Evolutionary conservation across 2,797 vertebrate genomes (phyloP), one percentile per base, ranked within the genome.

Genomic region (Periophthalmus magnuspinnatus): DNA sequence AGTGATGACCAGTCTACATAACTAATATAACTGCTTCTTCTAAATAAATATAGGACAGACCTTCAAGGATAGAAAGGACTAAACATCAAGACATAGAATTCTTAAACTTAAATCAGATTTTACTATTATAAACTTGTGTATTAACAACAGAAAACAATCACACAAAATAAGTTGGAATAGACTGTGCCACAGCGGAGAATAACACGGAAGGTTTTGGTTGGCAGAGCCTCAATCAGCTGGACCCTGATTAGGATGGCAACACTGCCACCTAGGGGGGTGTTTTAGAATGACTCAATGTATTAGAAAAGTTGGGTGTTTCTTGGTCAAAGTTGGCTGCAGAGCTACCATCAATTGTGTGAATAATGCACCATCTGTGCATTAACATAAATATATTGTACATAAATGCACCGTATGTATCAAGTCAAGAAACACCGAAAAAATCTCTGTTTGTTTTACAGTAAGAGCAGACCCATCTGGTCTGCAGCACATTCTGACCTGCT

Each of bases 211-310:
- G 71, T 74, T 71, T 50, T 68, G 48, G 65, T 58, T 59, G 65
- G 22, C 70, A 21, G 67, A 68, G 50, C 57, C 66, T 21, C 24
- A 71, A 45, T 59, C 47, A 2, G 68, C 13, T 19, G 22, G 66
- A 5, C 11, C 41, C 0, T 2, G 8, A 69, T 89, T 82, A 86
- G 72, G 81, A 90, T 88, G 90, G 72, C 92, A 91, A 92, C 78
- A 93, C 87, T 92, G 87, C 90, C 92, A 91, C 90, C 92, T 92
- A 90, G 90, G 84, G 92, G 84, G n/a, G 7, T 32, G 34, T 41
- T 17, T 24, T 64, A 77, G 66, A 82, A 88, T 86, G 88, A 81
- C 78, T 9, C 17, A 59, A 19, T 3, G 57, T 5, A n/a, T 10
- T 5, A 3, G 21, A 65, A 17, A n/a, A 21, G 54, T 32, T 34